Conservation (phyloP, 2,888 invertebrate species). For the Carabus problematicus region DNA sequence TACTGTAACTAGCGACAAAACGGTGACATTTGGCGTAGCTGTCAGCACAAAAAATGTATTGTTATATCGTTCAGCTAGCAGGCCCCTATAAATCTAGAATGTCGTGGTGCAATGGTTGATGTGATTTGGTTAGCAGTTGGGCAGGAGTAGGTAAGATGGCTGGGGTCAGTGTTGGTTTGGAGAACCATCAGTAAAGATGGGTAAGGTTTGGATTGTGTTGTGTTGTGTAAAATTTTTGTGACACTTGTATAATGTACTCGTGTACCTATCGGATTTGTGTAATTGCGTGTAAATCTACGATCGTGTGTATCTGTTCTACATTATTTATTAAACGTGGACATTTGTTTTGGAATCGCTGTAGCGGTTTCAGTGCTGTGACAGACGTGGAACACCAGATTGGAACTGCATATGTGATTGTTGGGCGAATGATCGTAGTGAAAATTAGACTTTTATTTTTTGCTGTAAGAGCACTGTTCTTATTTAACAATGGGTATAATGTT, state of each 20-base stretch:
- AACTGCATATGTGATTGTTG: slow-evolving; percentile 10
- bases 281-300: not conserved
- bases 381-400: not conserved
- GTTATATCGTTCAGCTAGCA: too few species aligned
- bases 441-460: slow-evolving; percentile 3
- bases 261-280: not conserved
- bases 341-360: slow-evolving; percentile 9
- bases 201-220: slow-evolving; percentile 4
- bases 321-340: not conserved
- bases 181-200: not conserved
- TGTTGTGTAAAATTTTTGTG: not conserved
- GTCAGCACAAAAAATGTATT: too few species aligned
- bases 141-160: not conserved
- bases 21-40: too few species aligned
- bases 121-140: not conserved
- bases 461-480: not conserved
- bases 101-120: not conserved
- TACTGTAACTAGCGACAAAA: too few species aligned
- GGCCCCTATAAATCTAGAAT: too few species aligned
- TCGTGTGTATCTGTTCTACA: not conserved
- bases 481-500: not conserved
- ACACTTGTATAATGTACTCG: not conserved
- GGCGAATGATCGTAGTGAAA: not conserved
- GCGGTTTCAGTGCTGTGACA: not conserved
- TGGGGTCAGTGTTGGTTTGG: not conserved